Evolutionary conservation across 1,140 invertebrate genomes (phyloP).

Genomic region (Notospermus geniculatus): DNA sequence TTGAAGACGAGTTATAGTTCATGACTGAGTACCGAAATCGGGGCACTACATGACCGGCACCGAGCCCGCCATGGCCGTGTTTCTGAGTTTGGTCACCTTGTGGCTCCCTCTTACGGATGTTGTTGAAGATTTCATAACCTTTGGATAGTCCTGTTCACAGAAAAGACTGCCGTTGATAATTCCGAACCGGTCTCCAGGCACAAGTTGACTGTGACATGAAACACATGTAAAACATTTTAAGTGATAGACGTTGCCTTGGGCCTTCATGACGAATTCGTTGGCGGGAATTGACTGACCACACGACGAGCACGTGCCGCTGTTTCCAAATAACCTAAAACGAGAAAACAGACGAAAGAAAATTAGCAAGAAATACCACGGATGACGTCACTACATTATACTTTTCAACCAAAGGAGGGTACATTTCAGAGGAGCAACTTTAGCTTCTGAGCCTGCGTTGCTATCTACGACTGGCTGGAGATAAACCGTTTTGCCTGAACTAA

Average conservation of each 20-base stretch:
- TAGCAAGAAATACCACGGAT: background rate
- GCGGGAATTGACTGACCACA: constrained; percentile 88
- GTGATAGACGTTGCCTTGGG: constrained; percentile 75
- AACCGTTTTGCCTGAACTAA: too few relatives aligned
- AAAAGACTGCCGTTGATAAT: constrained; percentile 79
- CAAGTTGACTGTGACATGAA: constrained; percentile 81
- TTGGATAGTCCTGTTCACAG: constrained; percentile 91
- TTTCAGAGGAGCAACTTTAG: too few relatives aligned
- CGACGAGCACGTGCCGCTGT: constrained; percentile 78
- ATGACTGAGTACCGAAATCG: too few relatives aligned
- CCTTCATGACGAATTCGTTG: constrained; percentile 85
- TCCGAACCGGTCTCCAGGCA: constrained; percentile 86
- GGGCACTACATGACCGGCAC: too few relatives aligned
- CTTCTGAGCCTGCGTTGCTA: too few relatives aligned
- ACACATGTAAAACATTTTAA: constrained; percentile 91
- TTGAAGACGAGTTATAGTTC: too few relatives aligned
- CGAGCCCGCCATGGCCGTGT: background rate
- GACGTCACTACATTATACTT: too few relatives aligned
- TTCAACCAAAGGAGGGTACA: too few relatives aligned
- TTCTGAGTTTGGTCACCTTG: background rate
- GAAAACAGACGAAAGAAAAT: constrained; percentile 13
- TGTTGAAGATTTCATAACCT: constrained; percentile 69
- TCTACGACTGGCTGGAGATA: too few relatives aligned
- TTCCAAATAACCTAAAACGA: constrained; percentile 81
- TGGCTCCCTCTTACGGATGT: constrained; percentile 7